Evolutionary conservation across 1,140 invertebrate species (phyloP).

Genomic region (Potamilus streckersoni): DNA sequence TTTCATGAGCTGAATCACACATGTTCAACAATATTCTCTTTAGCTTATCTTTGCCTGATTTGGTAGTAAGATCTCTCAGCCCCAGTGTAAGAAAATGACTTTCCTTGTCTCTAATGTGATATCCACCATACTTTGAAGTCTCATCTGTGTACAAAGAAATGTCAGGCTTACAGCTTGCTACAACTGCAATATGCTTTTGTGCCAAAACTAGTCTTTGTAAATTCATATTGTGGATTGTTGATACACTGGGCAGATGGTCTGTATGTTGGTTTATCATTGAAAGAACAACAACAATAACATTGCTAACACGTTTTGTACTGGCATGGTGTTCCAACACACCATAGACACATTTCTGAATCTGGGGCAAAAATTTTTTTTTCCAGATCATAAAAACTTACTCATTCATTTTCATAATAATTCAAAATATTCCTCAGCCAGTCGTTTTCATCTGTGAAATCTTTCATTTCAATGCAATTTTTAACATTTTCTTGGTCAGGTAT

Average conservation of each 20-base stretch:
- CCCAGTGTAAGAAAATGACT: neutral
- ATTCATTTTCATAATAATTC: no score
- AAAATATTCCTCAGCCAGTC: no score
- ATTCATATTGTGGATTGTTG: constrained; percentile 14
- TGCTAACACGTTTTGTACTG: no score
- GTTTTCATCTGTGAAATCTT: no score
- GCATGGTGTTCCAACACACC: no score
- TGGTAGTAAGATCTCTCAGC: constrained; percentile 4
- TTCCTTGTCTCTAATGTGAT: constrained; percentile 2
- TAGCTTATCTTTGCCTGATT: constrained; percentile 3
- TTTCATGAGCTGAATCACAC: neutral
- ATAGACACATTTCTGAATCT: no score
- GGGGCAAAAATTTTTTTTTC: no score
- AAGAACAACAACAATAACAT: no score
- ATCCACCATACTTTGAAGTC: constrained; percentile 9
- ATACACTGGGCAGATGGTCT: neutral
- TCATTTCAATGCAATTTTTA: no score
- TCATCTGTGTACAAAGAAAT: constrained; percentile 16
- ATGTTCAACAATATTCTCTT: constrained; percentile 4
- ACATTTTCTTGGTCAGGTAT: no score
- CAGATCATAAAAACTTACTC: no score
- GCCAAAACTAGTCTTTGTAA: constrained; percentile 2
- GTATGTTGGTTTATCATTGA: no score
- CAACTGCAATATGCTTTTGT: constrained; percentile 10
- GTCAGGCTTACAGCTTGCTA: neutral